phyloP scores from a whole-genome alignment of 2,888 invertebrate genomes.

The Cantharis rustica region DNA sequence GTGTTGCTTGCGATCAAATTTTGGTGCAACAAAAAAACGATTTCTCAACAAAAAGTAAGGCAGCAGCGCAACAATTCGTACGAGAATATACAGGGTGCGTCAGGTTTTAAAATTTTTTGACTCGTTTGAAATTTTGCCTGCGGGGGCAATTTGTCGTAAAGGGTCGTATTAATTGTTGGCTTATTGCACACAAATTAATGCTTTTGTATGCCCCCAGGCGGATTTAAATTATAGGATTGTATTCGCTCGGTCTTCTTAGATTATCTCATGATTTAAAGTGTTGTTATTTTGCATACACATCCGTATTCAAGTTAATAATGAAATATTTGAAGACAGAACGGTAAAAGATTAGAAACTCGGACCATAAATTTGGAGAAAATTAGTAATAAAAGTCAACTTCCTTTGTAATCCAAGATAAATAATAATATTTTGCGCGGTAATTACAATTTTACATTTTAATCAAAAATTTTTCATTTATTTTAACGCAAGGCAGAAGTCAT shows the following conservation, averaged over 20 bases:
- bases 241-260: background rate
- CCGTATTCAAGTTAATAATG: background rate
- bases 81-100: background rate
- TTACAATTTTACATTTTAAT: background rate
- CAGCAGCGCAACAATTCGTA: background rate
- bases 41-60: background rate
- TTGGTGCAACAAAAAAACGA: background rate
- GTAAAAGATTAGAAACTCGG: background rate
- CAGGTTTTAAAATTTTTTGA: background rate
- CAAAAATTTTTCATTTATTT: background rate
- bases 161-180: background rate
- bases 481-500: background rate
- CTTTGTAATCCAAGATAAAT: background rate
- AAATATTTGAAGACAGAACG: background rate
- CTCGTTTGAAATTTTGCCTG: background rate
- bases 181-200: background rate
- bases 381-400: background rate
- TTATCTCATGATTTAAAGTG: background rate
- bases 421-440: background rate
- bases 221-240: background rate
- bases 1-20: background rate
- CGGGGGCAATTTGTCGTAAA: background rate
- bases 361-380: background rate
- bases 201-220: background rate
- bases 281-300: background rate